Evolutionary conservation across 2,888 invertebrate species (phyloP), one percentile per base, ranked within the genome.

Genomic region (Lasioglossum zephyrum): DNA sequence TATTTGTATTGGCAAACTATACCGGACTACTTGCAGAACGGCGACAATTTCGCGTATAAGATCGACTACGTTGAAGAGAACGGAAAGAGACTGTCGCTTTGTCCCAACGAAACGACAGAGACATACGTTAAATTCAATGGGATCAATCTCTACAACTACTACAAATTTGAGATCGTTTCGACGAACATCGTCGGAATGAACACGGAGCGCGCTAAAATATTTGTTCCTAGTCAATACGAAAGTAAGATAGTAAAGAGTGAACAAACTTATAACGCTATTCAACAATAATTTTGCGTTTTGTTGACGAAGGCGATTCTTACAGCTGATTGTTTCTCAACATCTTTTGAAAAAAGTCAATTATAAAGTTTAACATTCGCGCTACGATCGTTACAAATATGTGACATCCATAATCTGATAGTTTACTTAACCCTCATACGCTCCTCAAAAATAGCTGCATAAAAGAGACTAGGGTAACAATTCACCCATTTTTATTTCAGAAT

Each of bases 1-100:
- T 96, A 97, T 93, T 95, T 98, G 39, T 98, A 98, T 94, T 98
- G 98, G 98, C 97, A 97, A 93, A 96, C 97, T 88, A 96, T 98
- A 77, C 96, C 96, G 36, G 96, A 96, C 72, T 96, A 96, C 93
- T 96, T 97, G 90, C 96, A 97, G 91, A 98, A 98, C 92, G 98
- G 98, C 36, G 96, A 96, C 9, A 96, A 97, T 92, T 98, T 98
- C 92, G 96, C 96, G 3, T 98, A 98, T 93, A 95, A 96, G 88
- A 96, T 98, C n/a, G 95, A 95, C 57, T 92, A 93, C 82, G 94
- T 95, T 3, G 93, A 95, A 84, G 96, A 95, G 88, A 94, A 92
- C 82, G 96, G 95, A 36, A 94, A 94, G 3, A 94, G 94, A 83
- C 94, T 95, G 66, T 88, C 94, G 16, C 92, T 95, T n/a, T 94